Evolutionary conservation across 2,113 vertebrate species (phyloP).

Genomic region (Dissostichus mawsoni): DNA sequence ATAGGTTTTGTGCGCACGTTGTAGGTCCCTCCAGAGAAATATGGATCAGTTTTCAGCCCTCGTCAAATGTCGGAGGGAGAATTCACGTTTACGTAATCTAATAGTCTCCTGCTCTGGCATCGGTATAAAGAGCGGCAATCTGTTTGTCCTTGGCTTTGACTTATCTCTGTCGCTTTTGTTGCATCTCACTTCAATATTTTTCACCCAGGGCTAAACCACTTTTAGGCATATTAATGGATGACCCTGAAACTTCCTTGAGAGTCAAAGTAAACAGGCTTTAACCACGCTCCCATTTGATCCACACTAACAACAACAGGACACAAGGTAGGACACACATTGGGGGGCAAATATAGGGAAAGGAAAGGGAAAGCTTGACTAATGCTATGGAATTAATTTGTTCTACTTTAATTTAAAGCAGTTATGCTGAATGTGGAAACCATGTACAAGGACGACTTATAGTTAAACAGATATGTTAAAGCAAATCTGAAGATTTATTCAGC

Average conservation of each 20-base stretch:
- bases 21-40: constrained; percentile 62
- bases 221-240: constrained; percentile 74
- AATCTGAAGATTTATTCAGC: too few relatives aligned
- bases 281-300: constrained; percentile 20
- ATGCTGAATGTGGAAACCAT: too few relatives aligned
- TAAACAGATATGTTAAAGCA: too few relatives aligned
- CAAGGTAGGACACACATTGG: constrained; percentile 19
- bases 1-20: constrained; percentile 33
- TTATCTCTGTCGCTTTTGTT: constrained; percentile 65
- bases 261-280: constrained; percentile 58
- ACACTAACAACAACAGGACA: constrained; percentile 13
- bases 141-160: constrained; percentile 77
- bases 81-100: constrained; percentile 72
- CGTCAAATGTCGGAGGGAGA: constrained; percentile 61
- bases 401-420: neutral
- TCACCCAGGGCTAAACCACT: constrained; percentile 65
- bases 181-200: constrained; percentile 70
- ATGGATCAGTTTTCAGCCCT: constrained; percentile 65
- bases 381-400: neutral
- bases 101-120: constrained; percentile 60
- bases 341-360: constrained; percentile 2
- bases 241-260: constrained; percentile 70
- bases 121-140: constrained; percentile 55
- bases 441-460: too few relatives aligned
- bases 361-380: neutral